Evolutionary conservation across 1,140 invertebrate species (phyloP).

Genomic region (Lanistes nyassanus): DNA sequence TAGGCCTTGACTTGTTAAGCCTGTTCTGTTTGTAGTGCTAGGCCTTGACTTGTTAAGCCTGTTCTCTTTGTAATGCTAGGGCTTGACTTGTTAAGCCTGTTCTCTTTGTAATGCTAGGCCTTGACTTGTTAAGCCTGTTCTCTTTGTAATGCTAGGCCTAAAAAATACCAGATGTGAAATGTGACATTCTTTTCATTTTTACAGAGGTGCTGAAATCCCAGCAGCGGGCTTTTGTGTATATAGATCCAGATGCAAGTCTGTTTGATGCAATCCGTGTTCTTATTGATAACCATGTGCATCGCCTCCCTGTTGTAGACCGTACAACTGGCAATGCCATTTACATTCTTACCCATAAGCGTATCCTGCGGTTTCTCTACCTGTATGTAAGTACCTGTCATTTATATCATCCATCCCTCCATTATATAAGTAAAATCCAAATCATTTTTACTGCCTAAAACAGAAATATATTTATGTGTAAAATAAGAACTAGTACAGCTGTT

Average conservation of each 20-base stretch:
- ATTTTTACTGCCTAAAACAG: background rate
- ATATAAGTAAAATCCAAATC: no score
- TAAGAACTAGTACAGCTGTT: background rate
- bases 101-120: no score
- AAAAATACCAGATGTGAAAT: background rate
- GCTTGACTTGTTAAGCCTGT: no score
- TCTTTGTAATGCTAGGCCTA: background rate
- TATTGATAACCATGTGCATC: slow-evolving; percentile 93
- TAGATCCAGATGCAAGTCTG: slow-evolving; percentile 70
- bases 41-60: no score
- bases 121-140: background rate
- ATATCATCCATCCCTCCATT: no score
- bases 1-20: no score
- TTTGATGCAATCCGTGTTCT: slow-evolving; percentile 93
- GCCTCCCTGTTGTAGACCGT: slow-evolving; percentile 93
- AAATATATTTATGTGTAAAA: background rate
- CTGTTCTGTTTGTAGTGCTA: no score
- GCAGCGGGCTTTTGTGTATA: slow-evolving; percentile 61
- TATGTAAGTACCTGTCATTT: slow-evolving; percentile 84
- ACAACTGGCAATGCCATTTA: slow-evolving; percentile 97
- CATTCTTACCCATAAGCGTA: slow-evolving; percentile 98
- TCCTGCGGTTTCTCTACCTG: slow-evolving; percentile 96
- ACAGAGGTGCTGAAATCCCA: slow-evolving; percentile 62
- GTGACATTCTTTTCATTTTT: slow-evolving; percentile 27
- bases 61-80: no score